Percentiles rank a stretch among this genome's conserved stretches.
phyloP scores from a whole-genome alignment of 1,140 invertebrate genomes.

The Drosophila saltans region DNA sequence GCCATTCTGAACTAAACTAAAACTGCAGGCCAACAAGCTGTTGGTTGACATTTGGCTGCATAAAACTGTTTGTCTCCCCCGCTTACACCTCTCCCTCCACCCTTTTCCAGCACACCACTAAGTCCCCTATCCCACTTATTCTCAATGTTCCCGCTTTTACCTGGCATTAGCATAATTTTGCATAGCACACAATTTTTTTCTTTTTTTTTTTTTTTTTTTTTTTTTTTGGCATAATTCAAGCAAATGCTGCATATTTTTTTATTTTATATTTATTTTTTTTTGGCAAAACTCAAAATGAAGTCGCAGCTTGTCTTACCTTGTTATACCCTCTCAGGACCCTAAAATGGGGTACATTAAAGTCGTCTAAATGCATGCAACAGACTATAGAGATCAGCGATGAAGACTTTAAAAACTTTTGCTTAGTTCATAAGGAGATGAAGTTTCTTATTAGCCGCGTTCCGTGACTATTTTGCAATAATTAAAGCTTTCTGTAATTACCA shows the following conservation, averaged over 20 bases:
- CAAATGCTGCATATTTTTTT: conserved; percentile 69
- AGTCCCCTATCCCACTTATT: no score
- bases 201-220: conserved; percentile 50
- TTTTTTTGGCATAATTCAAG: conserved; percentile 67
- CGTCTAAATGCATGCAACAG: background rate
- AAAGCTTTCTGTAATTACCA: no score
- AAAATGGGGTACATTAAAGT: background rate
- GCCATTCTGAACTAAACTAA: background rate
- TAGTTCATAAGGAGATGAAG: no score
- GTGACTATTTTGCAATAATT: no score
- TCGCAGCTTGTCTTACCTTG: conserved; percentile 38
- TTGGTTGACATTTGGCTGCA: conserved; percentile 60
- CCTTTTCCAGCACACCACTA: background rate
- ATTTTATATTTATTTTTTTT: conserved; percentile 53
- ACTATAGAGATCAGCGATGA: no score
- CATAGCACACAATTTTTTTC: conserved; percentile 65
- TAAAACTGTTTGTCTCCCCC: background rate
- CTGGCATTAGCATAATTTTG: conserved; percentile 80
- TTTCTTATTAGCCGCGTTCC: no score
- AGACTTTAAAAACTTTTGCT: no score
- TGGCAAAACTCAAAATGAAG: conserved; percentile 75
- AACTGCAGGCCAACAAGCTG: conserved; percentile 40
- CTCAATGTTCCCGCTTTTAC: conserved; percentile 29
- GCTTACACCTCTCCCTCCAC: background rate
- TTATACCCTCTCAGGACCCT: background rate